These are phyloP conservation scores for Drosophila bifasciata DNA, from an alignment of 1,140 invertebrate species.

Conservation along the genomic window DNA sequence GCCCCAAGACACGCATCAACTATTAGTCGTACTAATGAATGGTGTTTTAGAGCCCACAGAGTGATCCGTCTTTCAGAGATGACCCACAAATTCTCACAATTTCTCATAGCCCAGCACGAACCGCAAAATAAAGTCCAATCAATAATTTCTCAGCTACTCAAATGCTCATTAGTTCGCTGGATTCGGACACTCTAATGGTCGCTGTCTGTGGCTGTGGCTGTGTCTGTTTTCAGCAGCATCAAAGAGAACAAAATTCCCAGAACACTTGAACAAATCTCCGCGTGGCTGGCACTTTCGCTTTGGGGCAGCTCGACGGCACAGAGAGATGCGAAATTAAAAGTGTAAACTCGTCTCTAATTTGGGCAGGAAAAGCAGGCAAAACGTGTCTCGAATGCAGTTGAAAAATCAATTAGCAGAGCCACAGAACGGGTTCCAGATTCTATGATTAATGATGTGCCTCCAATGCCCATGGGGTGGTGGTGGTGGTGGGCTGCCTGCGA, in stretches of 20 bases:
- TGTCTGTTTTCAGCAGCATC: background rate
- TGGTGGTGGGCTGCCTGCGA: no score
- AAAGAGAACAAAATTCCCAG: conserved; percentile 28
- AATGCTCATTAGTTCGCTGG: conserved; percentile 62
- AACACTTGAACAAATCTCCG: conserved; percentile 30
- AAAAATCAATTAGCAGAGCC: conserved; percentile 69
- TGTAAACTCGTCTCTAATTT: conserved; percentile 66
- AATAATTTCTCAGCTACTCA: conserved; percentile 75
- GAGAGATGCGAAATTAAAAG: conserved; percentile 67
- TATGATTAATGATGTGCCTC: conserved; percentile 70
- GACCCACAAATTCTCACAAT: conserved; percentile 60
- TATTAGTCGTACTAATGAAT: conserved; percentile 35
- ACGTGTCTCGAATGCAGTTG: conserved; percentile 44
- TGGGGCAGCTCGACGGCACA: conserved; percentile 32
- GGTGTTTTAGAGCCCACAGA: conserved; percentile 23
- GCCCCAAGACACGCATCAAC: conserved; percentile 42
- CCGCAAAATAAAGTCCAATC: conserved; percentile 40
- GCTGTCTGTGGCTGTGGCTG: no score
- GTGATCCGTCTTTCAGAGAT: conserved; percentile 16
- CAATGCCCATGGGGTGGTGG: background rate
- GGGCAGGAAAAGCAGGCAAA: conserved; percentile 27
- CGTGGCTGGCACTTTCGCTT: conserved; percentile 61
- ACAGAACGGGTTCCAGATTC: conserved; percentile 20
- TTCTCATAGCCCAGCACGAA: conserved; percentile 3
- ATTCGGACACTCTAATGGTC: conserved; percentile 33